A percentile compares a stretch with the other conserved stretches of the same genome.
Evolutionary conservation across 2,888 invertebrate genomes (phyloP).

Genomic region (Lepidochitona cinerea): DNA sequence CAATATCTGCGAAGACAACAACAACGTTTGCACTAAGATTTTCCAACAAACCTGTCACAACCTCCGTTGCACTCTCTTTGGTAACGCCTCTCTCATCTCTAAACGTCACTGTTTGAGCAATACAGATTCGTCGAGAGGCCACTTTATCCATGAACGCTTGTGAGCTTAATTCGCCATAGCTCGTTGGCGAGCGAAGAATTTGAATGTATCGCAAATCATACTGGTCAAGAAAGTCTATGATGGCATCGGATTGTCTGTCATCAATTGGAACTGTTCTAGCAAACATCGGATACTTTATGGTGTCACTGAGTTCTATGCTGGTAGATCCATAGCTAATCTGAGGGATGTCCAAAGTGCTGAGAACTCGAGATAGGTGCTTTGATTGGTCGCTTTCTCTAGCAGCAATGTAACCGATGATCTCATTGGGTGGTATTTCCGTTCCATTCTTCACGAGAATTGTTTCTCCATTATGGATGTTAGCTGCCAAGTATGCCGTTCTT

Average conservation of each 20-base stretch:
- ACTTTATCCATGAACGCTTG: conserved; percentile 43
- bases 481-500: conserved; percentile 56
- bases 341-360: conserved; percentile 54
- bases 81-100: conserved; percentile 44
- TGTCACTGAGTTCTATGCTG: conserved; percentile 44
- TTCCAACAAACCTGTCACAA: conserved; percentile 44
- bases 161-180: conserved; percentile 50
- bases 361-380: conserved; percentile 50
- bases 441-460: conserved; percentile 42
- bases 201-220: conserved; percentile 70
- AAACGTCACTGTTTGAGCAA: conserved; percentile 56
- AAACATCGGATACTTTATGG: conserved; percentile 55
- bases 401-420: conserved; percentile 58
- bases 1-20: conserved; percentile 53
- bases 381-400: conserved; percentile 55
- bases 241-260: conserved; percentile 55
- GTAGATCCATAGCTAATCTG: conserved; percentile 58
- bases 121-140: conserved; percentile 47
- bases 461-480: conserved; percentile 59
- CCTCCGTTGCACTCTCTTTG: conserved; percentile 48
- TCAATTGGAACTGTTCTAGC: conserved; percentile 60
- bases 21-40: conserved; percentile 61
- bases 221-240: conserved; percentile 65
- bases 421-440: conserved; percentile 42
- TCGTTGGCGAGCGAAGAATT: conserved; percentile 52